Conservation (phyloP, 2,797 vertebrate species). For the Propithecus perrieri region DNA sequence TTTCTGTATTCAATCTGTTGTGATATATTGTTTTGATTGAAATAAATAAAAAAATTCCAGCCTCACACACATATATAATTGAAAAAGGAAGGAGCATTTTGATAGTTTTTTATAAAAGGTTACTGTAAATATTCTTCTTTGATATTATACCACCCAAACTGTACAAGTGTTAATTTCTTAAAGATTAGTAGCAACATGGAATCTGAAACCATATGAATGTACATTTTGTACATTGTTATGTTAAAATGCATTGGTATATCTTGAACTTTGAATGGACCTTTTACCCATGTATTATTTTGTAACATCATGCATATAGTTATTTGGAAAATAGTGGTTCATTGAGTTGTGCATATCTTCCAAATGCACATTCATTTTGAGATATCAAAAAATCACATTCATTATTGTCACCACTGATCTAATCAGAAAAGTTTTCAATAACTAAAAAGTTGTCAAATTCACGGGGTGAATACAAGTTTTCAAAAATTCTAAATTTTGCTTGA, state of each 20-base stretch:
- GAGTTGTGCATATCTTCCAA: neutral
- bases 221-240: neutral
- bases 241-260: neutral
- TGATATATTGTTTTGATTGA: neutral
- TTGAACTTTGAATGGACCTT: neutral
- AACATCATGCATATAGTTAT: neutral
- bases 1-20: neutral
- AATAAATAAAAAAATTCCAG: neutral
- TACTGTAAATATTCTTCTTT: neutral
- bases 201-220: neutral
- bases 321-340: slow-evolving; percentile 11
- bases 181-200: neutral
- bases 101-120: neutral
- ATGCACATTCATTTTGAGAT: neutral
- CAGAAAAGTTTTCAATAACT: neutral
- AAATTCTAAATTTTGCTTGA: slow-evolving; percentile 25
- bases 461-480: neutral
- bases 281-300: neutral
- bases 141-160: neutral
- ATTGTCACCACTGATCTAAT: neutral
- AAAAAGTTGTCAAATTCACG: neutral
- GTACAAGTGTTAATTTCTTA: neutral
- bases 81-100: neutral
- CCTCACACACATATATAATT: neutral
- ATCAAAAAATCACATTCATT: neutral